Conservation (phyloP, 2,888 invertebrate species). For the Aethes cnicana region DNA sequence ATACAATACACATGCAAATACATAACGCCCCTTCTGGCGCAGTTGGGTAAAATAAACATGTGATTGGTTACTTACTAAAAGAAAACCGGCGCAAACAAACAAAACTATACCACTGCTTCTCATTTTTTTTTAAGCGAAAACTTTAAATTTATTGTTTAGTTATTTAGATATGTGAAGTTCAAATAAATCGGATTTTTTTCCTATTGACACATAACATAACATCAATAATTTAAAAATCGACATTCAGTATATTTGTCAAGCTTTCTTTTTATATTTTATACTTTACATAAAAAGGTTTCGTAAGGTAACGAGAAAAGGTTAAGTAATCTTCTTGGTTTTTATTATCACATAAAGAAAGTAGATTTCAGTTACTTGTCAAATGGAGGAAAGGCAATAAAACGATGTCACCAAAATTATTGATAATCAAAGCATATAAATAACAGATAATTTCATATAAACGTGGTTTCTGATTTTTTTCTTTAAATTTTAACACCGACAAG, state of each 20-base stretch:
- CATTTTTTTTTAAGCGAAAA: conserved; percentile 51
- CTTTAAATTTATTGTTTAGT: conserved; percentile 35
- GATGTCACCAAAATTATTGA: too few species aligned
- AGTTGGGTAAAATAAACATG: background rate
- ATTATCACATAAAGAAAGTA: too few species aligned
- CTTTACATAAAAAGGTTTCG: background rate
- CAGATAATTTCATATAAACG: too few species aligned
- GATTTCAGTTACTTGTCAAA: background rate
- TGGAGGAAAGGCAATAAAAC: background rate
- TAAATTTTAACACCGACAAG: too few species aligned
- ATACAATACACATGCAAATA: background rate
- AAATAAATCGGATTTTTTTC: too few species aligned
- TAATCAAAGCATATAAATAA: too few species aligned
- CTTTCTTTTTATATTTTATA: background rate
- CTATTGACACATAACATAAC: conserved; percentile 3
- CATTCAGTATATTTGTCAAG: conserved; percentile 14
- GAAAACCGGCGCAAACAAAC: conserved; percentile 65
- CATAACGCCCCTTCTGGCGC: too few species aligned
- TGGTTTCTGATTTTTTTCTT: too few species aligned
- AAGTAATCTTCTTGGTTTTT: too few species aligned
- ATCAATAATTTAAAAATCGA: conserved; percentile 14
- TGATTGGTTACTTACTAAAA: conserved; percentile 62
- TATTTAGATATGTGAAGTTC: too few species aligned
- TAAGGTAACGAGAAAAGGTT: background rate
- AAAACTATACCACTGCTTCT: conserved; percentile 63